phyloP scores from a whole-genome alignment of 2,113 vertebrate genomes.

The Cavia porcellus region DNA sequence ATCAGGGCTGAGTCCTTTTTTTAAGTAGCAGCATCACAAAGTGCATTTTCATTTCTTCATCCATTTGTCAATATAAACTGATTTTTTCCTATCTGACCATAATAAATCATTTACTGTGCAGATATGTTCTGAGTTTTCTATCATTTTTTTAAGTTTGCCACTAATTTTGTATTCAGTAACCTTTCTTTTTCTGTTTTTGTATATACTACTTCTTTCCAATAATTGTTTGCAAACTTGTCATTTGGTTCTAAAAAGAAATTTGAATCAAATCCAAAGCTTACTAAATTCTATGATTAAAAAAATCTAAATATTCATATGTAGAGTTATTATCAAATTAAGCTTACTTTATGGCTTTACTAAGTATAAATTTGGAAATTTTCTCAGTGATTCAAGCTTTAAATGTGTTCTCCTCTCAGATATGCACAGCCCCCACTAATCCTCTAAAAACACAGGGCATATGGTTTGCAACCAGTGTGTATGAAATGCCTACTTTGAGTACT shows the following conservation, averaged over 20 bases:
- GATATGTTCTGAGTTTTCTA: background rate
- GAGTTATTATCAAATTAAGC: slow-evolving; percentile 66
- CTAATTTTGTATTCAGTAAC: background rate
- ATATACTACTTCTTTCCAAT: slow-evolving; percentile 48
- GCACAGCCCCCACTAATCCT: background rate
- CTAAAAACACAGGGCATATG: background rate
- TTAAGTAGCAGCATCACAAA: background rate
- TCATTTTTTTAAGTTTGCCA: background rate
- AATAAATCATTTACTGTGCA: background rate
- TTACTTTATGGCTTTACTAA: slow-evolving; percentile 54
- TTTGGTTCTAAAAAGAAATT: slow-evolving; percentile 70
- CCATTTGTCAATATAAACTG: background rate
- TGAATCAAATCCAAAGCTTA: slow-evolving; percentile 59
- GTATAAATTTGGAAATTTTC: slow-evolving; percentile 46
- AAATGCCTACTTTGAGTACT: slow-evolving; percentile 8
- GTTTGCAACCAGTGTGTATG: background rate
- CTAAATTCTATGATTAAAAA: slow-evolving; percentile 47
- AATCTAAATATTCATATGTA: slow-evolving; percentile 37
- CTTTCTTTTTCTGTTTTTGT: slow-evolving; percentile 60
- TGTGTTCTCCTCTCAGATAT: background rate
- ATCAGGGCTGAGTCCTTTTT: background rate
- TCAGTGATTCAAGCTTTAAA: slow-evolving; percentile 29
- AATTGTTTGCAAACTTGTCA: slow-evolving; percentile 73
- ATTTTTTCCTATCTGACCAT: background rate
- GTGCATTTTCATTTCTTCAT: background rate